Base-by-base conservation (phyloP, 1,140 invertebrate species). In the Lasioglossum albipes region DNA sequence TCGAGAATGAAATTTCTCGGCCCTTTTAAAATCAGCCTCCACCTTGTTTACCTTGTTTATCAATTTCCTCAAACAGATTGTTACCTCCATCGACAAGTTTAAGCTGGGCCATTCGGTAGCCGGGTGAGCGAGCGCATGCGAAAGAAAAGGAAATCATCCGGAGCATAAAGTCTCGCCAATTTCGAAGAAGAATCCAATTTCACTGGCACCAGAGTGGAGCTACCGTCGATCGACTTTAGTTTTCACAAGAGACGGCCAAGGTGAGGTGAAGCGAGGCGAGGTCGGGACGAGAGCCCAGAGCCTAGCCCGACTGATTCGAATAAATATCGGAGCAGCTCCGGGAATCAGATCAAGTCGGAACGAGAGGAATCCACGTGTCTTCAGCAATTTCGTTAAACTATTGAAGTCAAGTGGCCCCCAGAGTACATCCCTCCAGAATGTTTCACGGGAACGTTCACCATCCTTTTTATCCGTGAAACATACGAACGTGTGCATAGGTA, bases 331-430 rank as follows among this genome's bases (percentile, higher is more conserved):
- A 91, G 75, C 77, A 89, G 88, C 71, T 77, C 52, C 77, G 79
- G 62, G 87, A 91, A 92, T 92, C 90, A 86, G 86, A 89, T 89
- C 86, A 79, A 85, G 52, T 70, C 75, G 65, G 18, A 45, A 75
- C 61, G 54, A 88, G 85, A 89, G 80, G 84, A 84, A 89, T 89
- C 87, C 86, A 82, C 65, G 83, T 84, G 88, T 91, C 89, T 73
- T 79, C 72, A 81, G 89, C 87, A 89, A 91, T 92, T 90, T 89
- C 83, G 82, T 86, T 91, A 87, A 91, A 92, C 88, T 90, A 90
- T 92, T 89, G 83, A 90, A 89, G 87, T 87, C 86, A 88, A 92
- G 89, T 88, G 86, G 81, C 84, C 91, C 88, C 91, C 20, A 68
- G 91, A 86, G 91, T 72, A 41, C 67, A 75, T 72, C 61, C 71